Base-by-base conservation (phyloP, 2,888 invertebrate genomes). In the Aspidapion aeneum region DNA sequence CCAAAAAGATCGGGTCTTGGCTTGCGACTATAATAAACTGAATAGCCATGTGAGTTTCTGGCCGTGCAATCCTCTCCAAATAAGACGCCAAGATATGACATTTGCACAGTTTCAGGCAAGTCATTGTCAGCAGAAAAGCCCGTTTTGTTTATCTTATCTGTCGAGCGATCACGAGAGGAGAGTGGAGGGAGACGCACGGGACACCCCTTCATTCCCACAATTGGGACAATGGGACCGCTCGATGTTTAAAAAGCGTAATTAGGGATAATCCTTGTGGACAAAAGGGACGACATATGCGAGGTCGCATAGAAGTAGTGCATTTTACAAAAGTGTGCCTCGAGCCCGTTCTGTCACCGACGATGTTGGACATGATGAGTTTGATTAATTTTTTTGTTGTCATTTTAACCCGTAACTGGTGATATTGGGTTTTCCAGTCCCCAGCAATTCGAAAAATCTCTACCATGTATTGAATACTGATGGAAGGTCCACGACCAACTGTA, bases 161-260 rank as follows among this genome's bases (percentile, higher is more conserved):
- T 71, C 72, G 70, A 69, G 64, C 64, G 63, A 67, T 66, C 66
- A 64, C 51, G 51, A 62, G 21, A 61, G 22, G 17, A 52, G 52
- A 12, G n/a, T n/a, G n/a, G n/a, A n/a, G n/a, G n/a, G n/a, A n/a
- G n/a, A n/a, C n/a, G 35, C 7, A 17, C 5, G 17, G 62, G 57
- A 58, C 76, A 73, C 77, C 77, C 77, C 74, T 77, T 76, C 71
- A 73, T 77, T 78, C 77, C 78, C 78, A 78, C 74, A 75, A 74
- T 73, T 71, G 74, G 72, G 73, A 77, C 77, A 78, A 77, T 77
- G 75, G 75, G 70, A 73, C 72, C 71, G 70, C 73, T 75, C 73
- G 71, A 72, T 76, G 75, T 77, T 78, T 78, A 77, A 77, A 78
- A 78, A 78, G 77, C 76, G 75, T 79, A 79, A 79, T 79, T 78